phyloP scores from a whole-genome alignment of 2,113 vertebrate species.

The Noctilio leporinus region DNA sequence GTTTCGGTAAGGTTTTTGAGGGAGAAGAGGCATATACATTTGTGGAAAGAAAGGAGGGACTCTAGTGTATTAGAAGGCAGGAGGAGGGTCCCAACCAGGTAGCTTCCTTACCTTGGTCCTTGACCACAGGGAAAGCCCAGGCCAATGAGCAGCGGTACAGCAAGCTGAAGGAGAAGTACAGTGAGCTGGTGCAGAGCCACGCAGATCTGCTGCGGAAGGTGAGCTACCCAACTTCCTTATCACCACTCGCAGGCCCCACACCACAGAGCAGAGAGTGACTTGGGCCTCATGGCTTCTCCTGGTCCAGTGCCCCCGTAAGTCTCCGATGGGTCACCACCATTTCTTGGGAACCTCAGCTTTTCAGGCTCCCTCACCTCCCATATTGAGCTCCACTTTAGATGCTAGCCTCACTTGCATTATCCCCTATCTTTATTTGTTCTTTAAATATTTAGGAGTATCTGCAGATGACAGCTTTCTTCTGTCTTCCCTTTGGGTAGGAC shows the following conservation, averaged over 20 bases:
- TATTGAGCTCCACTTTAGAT: not conserved
- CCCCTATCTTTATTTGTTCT: not conserved
- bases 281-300: not conserved
- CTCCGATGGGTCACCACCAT: too few relatives aligned
- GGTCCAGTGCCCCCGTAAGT: not conserved
- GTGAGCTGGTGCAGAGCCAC: conserved; percentile 94
- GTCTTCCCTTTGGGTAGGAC: not conserved
- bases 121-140: conserved; percentile 87
- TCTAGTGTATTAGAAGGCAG: fast-evolving
- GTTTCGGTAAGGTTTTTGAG: not conserved
- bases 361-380: not conserved
- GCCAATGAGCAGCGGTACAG: conserved; percentile 96
- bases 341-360: not conserved
- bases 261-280: fast-evolving
- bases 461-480: not conserved
- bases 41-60: not conserved
- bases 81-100: too few relatives aligned
- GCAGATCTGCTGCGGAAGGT: conserved; percentile 97
- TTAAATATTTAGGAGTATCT: not conserved
- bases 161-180: conserved; percentile 98
- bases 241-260: fast-evolving
- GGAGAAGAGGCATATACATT: not conserved
- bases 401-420: not conserved
- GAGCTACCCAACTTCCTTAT: not conserved
- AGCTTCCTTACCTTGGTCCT: not conserved